These are phyloP conservation scores for Probosciger aterrimus DNA, from an alignment of 2,113 vertebrate genomes.

Conservation along the genomic window DNA sequence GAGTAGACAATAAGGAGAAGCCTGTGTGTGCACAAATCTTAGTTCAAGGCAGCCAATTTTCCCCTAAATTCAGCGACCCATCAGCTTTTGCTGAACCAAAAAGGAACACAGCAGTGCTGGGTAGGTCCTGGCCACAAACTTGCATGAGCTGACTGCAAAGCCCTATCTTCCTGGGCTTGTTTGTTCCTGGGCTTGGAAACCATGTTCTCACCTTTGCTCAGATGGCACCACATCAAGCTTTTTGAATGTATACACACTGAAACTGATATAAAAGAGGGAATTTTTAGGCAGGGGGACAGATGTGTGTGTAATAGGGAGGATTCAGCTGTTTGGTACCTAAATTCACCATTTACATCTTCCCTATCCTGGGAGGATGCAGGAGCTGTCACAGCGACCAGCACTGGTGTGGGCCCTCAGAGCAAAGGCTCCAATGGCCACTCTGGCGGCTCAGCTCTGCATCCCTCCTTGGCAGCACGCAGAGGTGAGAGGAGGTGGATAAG, in stretches of 20 bases:
- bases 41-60: neutral
- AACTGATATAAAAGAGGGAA: neutral
- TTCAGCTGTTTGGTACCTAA: neutral
- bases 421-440: neutral
- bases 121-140: neutral
- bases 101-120: neutral
- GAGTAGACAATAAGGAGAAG: neutral
- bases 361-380: neutral
- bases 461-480: neutral
- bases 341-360: neutral
- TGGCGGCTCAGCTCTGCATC: neutral
- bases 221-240: neutral
- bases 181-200: neutral
- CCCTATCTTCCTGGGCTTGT: neutral
- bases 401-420: neutral
- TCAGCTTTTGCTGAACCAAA: neutral
- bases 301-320: neutral
- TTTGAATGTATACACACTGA: neutral
- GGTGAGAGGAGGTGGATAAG: neutral
- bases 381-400: rapidly evolving
- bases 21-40: neutral
- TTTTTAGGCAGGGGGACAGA: neutral
- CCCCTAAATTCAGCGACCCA: neutral
- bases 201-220: neutral
- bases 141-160: neutral